A percentile compares a stretch with the other conserved stretches of the same genome.
Evolutionary conservation across 2,888 invertebrate genomes (phyloP).

Genomic region (Drosophila picticornis): DNA sequence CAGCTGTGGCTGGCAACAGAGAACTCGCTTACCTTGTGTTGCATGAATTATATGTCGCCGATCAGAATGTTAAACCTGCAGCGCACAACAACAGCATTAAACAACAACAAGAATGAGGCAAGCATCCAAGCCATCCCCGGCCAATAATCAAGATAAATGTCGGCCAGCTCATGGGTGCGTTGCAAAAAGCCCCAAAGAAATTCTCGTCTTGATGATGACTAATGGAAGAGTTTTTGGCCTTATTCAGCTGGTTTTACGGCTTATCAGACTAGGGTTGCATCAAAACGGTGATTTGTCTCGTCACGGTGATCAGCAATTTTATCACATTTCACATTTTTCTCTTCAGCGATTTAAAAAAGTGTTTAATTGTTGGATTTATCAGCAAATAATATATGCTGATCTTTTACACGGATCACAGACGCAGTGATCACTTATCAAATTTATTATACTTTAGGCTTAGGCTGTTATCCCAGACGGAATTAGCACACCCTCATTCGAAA

Average conservation of each 20-base stretch:
- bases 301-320: slow-evolving; percentile 56
- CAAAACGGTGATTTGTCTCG: slow-evolving; percentile 51
- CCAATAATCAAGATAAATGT: slow-evolving; percentile 79
- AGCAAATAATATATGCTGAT: slow-evolving; percentile 22
- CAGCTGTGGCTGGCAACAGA: slow-evolving; percentile 12
- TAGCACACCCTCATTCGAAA: not conserved
- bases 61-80: slow-evolving; percentile 56
- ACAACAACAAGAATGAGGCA: not conserved
- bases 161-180: slow-evolving; percentile 69
- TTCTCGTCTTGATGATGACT: slow-evolving; percentile 70
- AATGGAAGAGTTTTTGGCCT: slow-evolving; percentile 67
- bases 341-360: slow-evolving; percentile 8
- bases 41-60: slow-evolving; percentile 75
- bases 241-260: slow-evolving; percentile 71
- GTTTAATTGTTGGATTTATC: slow-evolving; percentile 45
- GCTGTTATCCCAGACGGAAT: slow-evolving; percentile 3
- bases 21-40: slow-evolving; percentile 14
- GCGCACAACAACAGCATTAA: slow-evolving; percentile 12
- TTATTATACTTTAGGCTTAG: slow-evolving; percentile 2
- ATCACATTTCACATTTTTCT: slow-evolving; percentile 21
- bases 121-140: slow-evolving; percentile 21
- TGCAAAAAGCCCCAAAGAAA: slow-evolving; percentile 59
- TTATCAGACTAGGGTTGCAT: slow-evolving; percentile 58
- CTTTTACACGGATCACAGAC: slow-evolving; percentile 3
- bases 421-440: slow-evolving; percentile 2